A percentile compares a stretch with the other conserved stretches of the same genome.
Conservation (phyloP, 1,140 invertebrate species). For the Zaprionus ornatus region DNA sequence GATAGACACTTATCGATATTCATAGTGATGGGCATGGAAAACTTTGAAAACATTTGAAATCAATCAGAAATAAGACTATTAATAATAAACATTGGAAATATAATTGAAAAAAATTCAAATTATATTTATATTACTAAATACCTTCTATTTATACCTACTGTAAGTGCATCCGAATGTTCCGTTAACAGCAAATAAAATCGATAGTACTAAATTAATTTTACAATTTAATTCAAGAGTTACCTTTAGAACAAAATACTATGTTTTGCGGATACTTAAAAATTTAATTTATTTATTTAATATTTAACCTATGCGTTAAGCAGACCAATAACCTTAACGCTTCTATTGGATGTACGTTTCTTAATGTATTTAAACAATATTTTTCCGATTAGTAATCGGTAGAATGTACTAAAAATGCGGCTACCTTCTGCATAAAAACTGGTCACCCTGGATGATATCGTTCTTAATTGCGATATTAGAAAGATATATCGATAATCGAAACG, state of each 20-base stretch:
- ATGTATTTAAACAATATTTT: background rate
- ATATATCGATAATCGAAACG: constrained; percentile 24
- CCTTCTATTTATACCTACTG: too few species aligned
- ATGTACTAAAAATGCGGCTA: background rate
- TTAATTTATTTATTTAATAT: too few species aligned
- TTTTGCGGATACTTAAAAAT: too few species aligned
- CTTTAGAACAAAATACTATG: too few species aligned
- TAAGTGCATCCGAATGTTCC: too few species aligned
- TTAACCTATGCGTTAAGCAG: too few species aligned
- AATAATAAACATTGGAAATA: background rate
- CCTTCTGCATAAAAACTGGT: background rate
- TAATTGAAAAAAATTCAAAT: background rate
- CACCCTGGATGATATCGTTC: constrained; percentile 1
- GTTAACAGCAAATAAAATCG: too few species aligned
- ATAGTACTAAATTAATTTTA: too few species aligned
- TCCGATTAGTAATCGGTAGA: background rate
- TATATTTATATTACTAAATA: too few species aligned
- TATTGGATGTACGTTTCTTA: too few species aligned
- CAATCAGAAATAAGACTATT: background rate
- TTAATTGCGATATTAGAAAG: constrained; percentile 5
- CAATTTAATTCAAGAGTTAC: too few species aligned
- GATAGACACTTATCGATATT: background rate
- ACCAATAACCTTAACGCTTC: too few species aligned
- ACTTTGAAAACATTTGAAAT: background rate
- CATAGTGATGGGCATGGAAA: background rate